Conservation (phyloP, 2,888 invertebrate species). For the Aricia artaxerxes region DNA sequence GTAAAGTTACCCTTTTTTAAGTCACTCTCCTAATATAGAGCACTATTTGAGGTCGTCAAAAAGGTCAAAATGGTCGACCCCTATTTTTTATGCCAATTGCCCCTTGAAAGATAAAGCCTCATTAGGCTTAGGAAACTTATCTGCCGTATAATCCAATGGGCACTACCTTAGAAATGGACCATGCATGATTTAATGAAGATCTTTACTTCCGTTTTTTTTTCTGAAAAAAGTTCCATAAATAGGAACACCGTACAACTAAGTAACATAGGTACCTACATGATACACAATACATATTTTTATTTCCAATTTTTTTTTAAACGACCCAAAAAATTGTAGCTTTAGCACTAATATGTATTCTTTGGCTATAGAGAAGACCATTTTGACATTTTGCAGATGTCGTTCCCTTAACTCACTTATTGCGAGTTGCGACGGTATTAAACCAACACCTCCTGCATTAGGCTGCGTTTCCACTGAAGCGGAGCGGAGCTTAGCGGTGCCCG, state of each 20-base stretch:
- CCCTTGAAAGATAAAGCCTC: not conserved
- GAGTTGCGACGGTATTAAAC: too few species aligned
- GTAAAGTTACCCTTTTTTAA: conserved; percentile 58
- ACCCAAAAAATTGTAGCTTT: too few species aligned
- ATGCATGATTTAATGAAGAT: not conserved
- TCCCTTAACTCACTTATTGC: too few species aligned
- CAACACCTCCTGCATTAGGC: not conserved
- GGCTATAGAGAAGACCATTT: too few species aligned
- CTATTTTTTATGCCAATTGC: not conserved
- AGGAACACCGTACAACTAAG: not conserved
- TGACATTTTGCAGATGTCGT: too few species aligned
- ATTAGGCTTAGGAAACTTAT: not conserved
- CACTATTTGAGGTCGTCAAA: not conserved
- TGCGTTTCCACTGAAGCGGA: too few species aligned
- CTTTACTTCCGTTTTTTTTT: not conserved
- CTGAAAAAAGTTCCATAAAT: conserved; percentile 25
- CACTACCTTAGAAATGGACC: not conserved
- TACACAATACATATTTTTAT: too few species aligned
- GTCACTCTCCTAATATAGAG: not conserved
- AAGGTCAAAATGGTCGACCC: not conserved
- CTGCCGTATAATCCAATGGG: not conserved
- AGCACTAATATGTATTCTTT: too few species aligned
- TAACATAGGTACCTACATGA: too few species aligned
- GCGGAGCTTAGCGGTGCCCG: too few species aligned
- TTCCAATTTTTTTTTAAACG: too few species aligned